phyloP scores from a whole-genome alignment of 2,113 vertebrate genomes.

The Nibea albiflora region DNA sequence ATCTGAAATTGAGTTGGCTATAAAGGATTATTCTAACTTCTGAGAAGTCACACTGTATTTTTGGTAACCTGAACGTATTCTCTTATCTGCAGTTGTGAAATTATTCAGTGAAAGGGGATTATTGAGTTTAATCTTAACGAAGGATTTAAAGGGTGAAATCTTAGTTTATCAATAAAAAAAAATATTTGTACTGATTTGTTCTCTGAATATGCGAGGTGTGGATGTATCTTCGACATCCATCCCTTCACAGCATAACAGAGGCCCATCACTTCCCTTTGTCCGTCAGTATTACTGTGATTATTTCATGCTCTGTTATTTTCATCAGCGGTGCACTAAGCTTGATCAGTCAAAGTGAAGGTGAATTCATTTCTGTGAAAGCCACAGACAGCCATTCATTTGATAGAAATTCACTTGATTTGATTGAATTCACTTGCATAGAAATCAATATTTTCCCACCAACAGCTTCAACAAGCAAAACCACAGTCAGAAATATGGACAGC shows the following conservation, averaged over 20 bases:
- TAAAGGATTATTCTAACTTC: slow-evolving; percentile 65
- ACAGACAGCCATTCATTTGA: slow-evolving; percentile 29
- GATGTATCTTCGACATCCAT: slow-evolving; percentile 37
- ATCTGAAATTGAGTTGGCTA: slow-evolving; percentile 61
- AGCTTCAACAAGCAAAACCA: no score
- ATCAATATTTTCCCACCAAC: no score
- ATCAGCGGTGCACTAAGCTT: slow-evolving; percentile 25
- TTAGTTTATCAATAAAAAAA: slow-evolving; percentile 61
- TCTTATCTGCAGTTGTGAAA: slow-evolving; percentile 66
- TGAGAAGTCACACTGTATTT: slow-evolving; percentile 46
- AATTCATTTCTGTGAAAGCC: slow-evolving; percentile 49
- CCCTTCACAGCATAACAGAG: slow-evolving; percentile 27
- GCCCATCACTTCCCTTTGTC: slow-evolving; percentile 17
- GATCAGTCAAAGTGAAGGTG: slow-evolving; percentile 61
- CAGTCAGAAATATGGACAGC: no score
- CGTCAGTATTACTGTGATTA: slow-evolving; percentile 34
- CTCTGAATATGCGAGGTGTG: slow-evolving; percentile 44
- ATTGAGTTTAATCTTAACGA: slow-evolving; percentile 70
- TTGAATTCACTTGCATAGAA: no score
- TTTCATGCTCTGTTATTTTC: slow-evolving; percentile 53
- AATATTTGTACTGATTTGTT: slow-evolving; percentile 20
- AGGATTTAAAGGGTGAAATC: slow-evolving; percentile 64
- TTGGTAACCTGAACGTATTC: slow-evolving; percentile 63
- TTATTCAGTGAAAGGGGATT: slow-evolving; percentile 73
- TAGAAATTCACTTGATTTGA: no score